Evolutionary conservation across 2,888 invertebrate genomes (phyloP).

Genomic region (Ormyrus labotus): DNA sequence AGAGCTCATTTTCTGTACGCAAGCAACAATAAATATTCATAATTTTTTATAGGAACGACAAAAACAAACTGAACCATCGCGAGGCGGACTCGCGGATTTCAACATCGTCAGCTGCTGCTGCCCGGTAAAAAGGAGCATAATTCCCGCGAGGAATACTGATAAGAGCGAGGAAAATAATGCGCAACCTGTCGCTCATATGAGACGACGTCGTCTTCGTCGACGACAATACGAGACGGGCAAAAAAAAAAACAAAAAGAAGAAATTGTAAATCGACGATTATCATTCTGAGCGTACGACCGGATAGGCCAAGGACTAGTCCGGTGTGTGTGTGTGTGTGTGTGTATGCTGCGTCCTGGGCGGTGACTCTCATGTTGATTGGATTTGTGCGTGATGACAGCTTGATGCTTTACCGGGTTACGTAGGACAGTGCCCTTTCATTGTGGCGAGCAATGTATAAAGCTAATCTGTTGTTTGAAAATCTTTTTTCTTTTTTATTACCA

Average conservation of each 20-base stretch:
- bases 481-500: too few species aligned
- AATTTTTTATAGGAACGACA: neutral
- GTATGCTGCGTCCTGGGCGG: neutral
- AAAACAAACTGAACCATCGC: neutral
- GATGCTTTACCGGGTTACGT: too few species aligned
- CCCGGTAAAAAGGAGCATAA: constrained; percentile 24
- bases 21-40: constrained; percentile 13
- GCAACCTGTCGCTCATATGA: constrained; percentile 18
- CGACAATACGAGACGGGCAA: neutral
- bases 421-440: too few species aligned
- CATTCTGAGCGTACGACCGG: neutral
- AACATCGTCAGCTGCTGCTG: neutral
- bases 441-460: too few species aligned
- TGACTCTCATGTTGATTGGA: neutral
- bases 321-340: too few species aligned
- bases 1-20: too few species aligned
- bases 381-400: too few species aligned
- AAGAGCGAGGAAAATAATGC: constrained; percentile 19
- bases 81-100: constrained; percentile 14
- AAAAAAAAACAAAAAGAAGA: constrained; percentile 23
- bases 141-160: constrained; percentile 31
- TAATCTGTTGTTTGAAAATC: too few species aligned
- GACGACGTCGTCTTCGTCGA: neutral
- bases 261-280: constrained; percentile 16
- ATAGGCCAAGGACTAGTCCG: constrained; percentile 5